phyloP scores from a whole-genome alignment of 1,140 invertebrate genomes.

The Pseudachorutes palmiensis region DNA sequence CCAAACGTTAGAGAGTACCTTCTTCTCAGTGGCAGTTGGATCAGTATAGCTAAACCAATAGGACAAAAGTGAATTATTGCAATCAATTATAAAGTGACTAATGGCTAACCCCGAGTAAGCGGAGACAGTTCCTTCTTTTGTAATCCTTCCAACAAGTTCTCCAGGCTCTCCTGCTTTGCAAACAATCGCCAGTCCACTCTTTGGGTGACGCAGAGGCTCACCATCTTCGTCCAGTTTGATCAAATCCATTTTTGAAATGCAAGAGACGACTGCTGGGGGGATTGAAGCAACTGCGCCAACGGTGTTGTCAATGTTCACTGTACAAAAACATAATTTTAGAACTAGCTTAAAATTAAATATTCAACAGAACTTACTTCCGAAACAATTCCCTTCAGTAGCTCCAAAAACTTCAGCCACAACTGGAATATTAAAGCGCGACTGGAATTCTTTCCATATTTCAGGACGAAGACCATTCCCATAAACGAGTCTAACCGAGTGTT shows the following conservation, averaged over 20 bases:
- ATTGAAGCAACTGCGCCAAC: no score
- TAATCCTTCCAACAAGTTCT: no score
- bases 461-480: constrained; percentile 44
- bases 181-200: no score
- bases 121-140: no score
- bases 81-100: background rate
- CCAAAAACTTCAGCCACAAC: constrained; percentile 55
- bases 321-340: no score
- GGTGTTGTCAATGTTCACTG: no score
- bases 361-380: constrained; percentile 31
- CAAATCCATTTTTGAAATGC: no score
- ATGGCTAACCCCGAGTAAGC: no score
- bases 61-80: constrained; percentile 41
- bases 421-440: constrained; percentile 50
- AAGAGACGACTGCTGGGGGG: no score
- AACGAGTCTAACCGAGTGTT: constrained; percentile 56
- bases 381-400: constrained; percentile 55
- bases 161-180: no score
- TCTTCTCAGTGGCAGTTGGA: constrained; percentile 51
- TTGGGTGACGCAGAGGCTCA: no score
- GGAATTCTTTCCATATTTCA: constrained; percentile 23
- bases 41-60: constrained; percentile 52
- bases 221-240: no score
- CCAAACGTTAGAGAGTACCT: constrained; percentile 54
- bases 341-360: background rate